Conservation (phyloP, 2,888 invertebrate species). For the Imbricaverruca yamaguchii region DNA sequence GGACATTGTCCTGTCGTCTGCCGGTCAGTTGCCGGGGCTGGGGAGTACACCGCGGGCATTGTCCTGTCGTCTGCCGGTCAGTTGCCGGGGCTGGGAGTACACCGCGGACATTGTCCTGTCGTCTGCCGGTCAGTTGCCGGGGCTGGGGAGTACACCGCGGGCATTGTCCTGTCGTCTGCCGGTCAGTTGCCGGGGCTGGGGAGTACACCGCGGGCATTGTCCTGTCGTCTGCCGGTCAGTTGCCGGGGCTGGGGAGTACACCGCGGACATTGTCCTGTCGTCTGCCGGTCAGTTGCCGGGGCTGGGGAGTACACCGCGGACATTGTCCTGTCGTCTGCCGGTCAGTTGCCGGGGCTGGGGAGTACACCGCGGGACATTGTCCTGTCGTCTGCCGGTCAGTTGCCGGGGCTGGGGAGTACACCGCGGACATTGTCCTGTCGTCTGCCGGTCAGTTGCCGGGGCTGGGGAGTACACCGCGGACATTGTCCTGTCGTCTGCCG, state of each 20-base stretch:
- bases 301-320: constrained; percentile 23
- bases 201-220: constrained; percentile 28
- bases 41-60: constrained; percentile 26
- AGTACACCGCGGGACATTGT: constrained; percentile 26
- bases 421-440: constrained; percentile 31
- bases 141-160: constrained; percentile 20
- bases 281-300: constrained; percentile 29
- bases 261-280: constrained; percentile 31
- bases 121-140: constrained; percentile 29
- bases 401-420: too few species aligned
- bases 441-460: constrained; percentile 29
- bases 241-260: too few species aligned
- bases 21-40: constrained; percentile 26
- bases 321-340: constrained; percentile 32
- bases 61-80: constrained; percentile 32
- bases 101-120: constrained; percentile 31
- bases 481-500: constrained; percentile 32
- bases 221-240: constrained; percentile 31
- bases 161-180: constrained; percentile 32
- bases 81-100: neutral
- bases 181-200: constrained; percentile 23
- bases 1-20: constrained; percentile 32
- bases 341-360: constrained; percentile 17
- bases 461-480: constrained; percentile 23
- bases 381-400: constrained; percentile 31